Conservation (phyloP, 53 echinoderm and acorn worm genomes). For the Holothuria scabra region DNA sequence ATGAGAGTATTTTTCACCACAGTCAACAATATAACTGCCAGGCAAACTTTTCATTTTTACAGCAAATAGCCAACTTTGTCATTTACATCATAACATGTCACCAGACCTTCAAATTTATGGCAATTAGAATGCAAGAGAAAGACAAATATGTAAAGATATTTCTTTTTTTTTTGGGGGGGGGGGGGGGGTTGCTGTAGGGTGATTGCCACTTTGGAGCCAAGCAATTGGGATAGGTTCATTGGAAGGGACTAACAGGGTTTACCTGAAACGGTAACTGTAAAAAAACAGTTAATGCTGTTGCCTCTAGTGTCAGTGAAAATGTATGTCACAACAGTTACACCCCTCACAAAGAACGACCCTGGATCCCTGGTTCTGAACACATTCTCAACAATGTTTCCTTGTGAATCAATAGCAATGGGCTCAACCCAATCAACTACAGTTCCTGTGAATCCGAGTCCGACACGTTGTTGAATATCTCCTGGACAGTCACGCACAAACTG, state of each 20-base stretch:
- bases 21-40: too few relatives aligned
- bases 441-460: neutral
- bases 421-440: neutral
- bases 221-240: neutral
- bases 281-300: neutral
- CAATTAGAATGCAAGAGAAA: too few relatives aligned
- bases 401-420: slow-evolving; percentile 14
- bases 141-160: too few relatives aligned
- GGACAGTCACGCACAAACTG: slow-evolving; percentile 7
- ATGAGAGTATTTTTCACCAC: too few relatives aligned
- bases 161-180: too few relatives aligned
- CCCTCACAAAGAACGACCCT: slow-evolving; percentile 17
- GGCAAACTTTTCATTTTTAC: too few relatives aligned
- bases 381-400: neutral
- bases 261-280: slow-evolving; percentile 7
- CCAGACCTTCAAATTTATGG: too few relatives aligned
- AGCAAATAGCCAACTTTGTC: too few relatives aligned
- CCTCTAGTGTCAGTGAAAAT: neutral
- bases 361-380: neutral
- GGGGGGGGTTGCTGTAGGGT: too few relatives aligned
- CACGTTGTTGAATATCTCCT: neutral
- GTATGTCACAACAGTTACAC: slow-evolving; percentile 15
- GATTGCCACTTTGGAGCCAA: neutral
- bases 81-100: too few relatives aligned
- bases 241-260: neutral